A percentile compares a stretch with the other conserved stretches of the same genome.
Conservation (phyloP, 2,797 vertebrate species). For the Fratercula arctica region DNA sequence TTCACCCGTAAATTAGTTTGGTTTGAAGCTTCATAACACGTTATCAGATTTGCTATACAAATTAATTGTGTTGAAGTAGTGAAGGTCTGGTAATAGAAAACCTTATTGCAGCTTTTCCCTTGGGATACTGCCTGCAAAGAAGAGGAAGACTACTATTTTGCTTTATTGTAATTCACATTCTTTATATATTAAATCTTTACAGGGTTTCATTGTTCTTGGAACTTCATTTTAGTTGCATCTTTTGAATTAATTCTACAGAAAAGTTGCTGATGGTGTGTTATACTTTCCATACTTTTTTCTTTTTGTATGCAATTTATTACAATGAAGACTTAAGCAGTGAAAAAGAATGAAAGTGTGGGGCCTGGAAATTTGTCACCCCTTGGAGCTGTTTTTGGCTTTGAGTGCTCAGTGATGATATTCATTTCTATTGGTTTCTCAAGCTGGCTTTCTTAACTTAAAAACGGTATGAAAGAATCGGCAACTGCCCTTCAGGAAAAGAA, state of each 20-base stretch:
- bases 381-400: neutral
- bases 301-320: neutral
- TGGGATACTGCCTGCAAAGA: neutral
- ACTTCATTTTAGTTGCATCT: neutral
- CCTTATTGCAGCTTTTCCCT: neutral
- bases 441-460: neutral
- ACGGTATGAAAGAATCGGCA: neutral
- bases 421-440: neutral
- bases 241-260: neutral
- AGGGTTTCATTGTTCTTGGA: neutral
- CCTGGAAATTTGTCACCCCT: neutral
- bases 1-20: neutral
- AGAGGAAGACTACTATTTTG: neutral
- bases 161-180: neutral
- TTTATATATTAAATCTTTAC: neutral
- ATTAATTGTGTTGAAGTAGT: neutral
- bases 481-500: neutral
- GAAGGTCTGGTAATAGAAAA: neutral
- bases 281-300: neutral
- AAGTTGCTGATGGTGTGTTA: neutral
- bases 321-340: neutral
- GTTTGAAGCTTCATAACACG: neutral
- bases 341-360: neutral
- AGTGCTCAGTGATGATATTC: neutral
- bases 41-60: neutral